Base-by-base conservation (phyloP, 2,888 invertebrate genomes). In the Meiosimyza decipiens region DNA sequence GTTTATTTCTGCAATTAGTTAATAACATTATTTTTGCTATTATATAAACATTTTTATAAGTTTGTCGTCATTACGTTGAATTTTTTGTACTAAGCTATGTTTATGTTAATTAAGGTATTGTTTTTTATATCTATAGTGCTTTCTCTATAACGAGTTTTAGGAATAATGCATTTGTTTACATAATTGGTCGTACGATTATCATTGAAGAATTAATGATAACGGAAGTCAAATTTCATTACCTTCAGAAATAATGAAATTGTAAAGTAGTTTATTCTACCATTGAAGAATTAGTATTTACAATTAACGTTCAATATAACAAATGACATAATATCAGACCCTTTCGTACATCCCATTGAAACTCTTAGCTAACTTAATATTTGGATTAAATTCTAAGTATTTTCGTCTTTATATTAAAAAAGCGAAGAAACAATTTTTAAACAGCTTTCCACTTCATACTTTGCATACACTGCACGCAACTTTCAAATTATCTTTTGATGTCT, bases 1-100 rank as follows among this genome's bases (percentile, higher is more conserved):
- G 28, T 50, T 49, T 55, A 40, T 22, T 60, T 33, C 28, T 16
- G 12, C 52, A n/a, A 60, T 70, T 70, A 33, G 51, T 18, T 16
- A 16, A 28, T 66, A 52, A 52, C 7, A 13, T 16, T 28, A 52
- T 52, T 65, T 28, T 65, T 28, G 52, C 52, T 52, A 28, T 28
- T 28, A 28, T 28, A 28, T 28, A 28, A 28, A 28, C 28, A 33
- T 54, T 54, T 22, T 52, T 52, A 52, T 66, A 33, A 52, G n/a
- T 47, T 63, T 18, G 65, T 65, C 52, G 52, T 66, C 65, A 47
- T 63, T n/a, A 47, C 63, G 18, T 63, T 63, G 18, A 12, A 62
- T n/a, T 40, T 16, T 9, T 11, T 52, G 33, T 66, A 54, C 28
- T 66, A 33, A 54, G 65, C 54, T 66, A 11, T 52, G 65, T 66